phyloP scores from a whole-genome alignment of 2,797 vertebrate species.

The Acanthurus leucopareius region DNA sequence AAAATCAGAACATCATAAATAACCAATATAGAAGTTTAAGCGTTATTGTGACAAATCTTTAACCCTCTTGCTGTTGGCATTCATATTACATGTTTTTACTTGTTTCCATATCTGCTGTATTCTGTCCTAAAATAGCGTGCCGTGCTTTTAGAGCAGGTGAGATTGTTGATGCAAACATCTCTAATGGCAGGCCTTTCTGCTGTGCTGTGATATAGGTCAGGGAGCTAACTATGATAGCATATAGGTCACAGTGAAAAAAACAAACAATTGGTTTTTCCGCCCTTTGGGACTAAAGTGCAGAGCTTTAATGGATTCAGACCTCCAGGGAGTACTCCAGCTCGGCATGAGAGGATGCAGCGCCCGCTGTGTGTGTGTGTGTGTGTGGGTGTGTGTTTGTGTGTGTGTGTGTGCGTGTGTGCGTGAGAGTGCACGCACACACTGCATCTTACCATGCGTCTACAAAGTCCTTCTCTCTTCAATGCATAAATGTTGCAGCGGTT shows the following conservation, averaged over 20 bases:
- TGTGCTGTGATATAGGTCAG: constrained; percentile 58
- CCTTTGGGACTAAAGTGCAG: constrained; percentile 49
- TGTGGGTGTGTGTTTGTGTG: background rate
- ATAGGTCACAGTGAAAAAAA: constrained; percentile 59
- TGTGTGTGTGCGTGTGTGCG: background rate
- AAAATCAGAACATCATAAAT: background rate
- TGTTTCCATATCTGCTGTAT: background rate
- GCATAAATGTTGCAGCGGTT: constrained; percentile 37
- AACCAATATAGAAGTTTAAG: constrained; percentile 5
- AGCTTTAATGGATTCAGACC: constrained; percentile 67
- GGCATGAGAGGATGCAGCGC: constrained; percentile 52
- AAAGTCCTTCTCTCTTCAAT: constrained; percentile 5
- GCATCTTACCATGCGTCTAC: constrained; percentile 15
- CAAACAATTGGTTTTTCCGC: constrained; percentile 56
- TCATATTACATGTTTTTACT: constrained; percentile 33
- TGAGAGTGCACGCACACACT: background rate
- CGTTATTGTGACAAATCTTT: background rate
- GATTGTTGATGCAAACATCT: constrained; percentile 21
- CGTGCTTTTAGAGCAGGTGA: constrained; percentile 46
- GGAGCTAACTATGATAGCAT: constrained; percentile 41
- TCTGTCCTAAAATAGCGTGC: constrained; percentile 26
- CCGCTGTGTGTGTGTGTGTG: too few relatives aligned
- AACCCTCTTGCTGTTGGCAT: constrained; percentile 26
- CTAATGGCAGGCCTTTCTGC: constrained; percentile 26
- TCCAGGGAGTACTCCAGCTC: constrained; percentile 54